phyloP scores from a whole-genome alignment of 2,888 invertebrate species.

The Melieria picta region DNA sequence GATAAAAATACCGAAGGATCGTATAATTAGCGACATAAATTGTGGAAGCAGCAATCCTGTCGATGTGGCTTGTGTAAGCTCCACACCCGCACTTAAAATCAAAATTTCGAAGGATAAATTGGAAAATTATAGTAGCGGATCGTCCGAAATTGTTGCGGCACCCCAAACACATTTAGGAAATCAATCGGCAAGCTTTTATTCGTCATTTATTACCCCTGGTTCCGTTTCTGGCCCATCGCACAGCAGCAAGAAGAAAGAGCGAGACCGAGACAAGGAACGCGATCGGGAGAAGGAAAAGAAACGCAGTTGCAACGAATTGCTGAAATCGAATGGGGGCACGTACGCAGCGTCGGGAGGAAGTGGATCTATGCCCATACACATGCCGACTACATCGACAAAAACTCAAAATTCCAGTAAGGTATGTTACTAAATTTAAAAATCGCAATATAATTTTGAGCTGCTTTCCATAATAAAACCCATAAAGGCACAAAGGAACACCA shows the following conservation, averaged over 20 bases:
- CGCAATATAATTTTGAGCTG: too few species aligned
- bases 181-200: constrained; percentile 27
- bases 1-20: constrained; percentile 84
- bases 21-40: constrained; percentile 69
- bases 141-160: constrained; percentile 27
- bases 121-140: constrained; percentile 66
- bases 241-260: constrained; percentile 58
- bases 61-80: constrained; percentile 35
- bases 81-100: constrained; percentile 73
- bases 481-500: too few species aligned
- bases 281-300: constrained; percentile 60
- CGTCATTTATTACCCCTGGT: constrained; percentile 19
- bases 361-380: constrained; percentile 36
- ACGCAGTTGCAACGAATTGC: constrained; percentile 55
- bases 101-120: constrained; percentile 83
- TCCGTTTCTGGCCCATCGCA: constrained; percentile 31
- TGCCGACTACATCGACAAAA: constrained; percentile 46
- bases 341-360: constrained; percentile 29
- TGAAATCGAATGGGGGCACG: constrained; percentile 56
- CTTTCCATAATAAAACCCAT: too few species aligned
- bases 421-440: constrained; percentile 37
- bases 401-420: constrained; percentile 55
- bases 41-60: constrained; percentile 42
- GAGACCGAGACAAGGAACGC: constrained; percentile 63
- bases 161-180: constrained; percentile 38